phyloP scores from a whole-genome alignment of 2,113 vertebrate species.

The Labeo rohita region DNA sequence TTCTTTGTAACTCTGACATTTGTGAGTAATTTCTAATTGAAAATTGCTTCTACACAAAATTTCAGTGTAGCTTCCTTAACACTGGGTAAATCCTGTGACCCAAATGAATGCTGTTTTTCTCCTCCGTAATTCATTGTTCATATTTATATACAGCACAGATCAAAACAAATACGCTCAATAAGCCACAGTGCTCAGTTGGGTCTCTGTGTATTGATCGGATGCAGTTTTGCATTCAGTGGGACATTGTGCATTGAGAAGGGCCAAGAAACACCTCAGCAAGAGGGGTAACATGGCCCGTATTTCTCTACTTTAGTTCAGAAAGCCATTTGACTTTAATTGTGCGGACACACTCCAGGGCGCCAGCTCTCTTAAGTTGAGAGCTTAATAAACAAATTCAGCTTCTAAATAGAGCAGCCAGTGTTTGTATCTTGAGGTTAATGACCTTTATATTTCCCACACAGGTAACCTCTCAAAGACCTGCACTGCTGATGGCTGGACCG shows the following conservation, averaged over 20 bases:
- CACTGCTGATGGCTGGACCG: constrained; percentile 85
- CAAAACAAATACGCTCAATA: background rate
- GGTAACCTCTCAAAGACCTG: constrained; percentile 91
- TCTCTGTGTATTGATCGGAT: constrained; percentile 10
- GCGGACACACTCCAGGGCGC: background rate
- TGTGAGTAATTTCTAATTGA: background rate
- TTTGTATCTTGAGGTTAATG: constrained; percentile 16
- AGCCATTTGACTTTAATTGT: background rate
- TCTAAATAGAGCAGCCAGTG: background rate
- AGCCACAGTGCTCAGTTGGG: constrained; percentile 12
- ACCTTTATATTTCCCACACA: constrained; percentile 58
- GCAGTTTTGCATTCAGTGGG: constrained; percentile 4
- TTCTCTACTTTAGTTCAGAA: constrained; percentile 8
- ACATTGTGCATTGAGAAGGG: background rate
- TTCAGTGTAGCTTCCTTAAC: background rate
- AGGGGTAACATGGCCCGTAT: background rate
- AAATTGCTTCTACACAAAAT: background rate
- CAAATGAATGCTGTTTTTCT: background rate
- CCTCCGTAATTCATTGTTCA: constrained; percentile 6
- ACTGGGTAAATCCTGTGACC: background rate
- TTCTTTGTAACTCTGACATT: background rate
- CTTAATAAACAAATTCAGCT: constrained; percentile 7
- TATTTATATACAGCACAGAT: background rate
- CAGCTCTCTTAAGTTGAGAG: background rate
- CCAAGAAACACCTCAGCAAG: background rate